phyloP scores from a whole-genome alignment of 2,113 vertebrate genomes.

The Salminus brasiliensis region DNA sequence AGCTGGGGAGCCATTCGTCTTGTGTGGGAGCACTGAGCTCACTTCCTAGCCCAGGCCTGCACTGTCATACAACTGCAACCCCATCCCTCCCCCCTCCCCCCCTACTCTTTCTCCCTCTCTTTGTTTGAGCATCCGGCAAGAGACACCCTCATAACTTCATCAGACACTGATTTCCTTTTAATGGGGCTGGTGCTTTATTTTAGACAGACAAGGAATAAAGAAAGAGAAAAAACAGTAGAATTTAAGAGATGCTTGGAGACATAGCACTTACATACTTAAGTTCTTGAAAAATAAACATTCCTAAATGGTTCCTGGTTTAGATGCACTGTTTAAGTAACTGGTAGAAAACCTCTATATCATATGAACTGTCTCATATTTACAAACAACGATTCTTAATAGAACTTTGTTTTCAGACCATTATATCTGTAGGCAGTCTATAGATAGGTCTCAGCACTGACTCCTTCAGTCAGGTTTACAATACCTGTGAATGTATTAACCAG shows the following conservation, averaged over 20 bases:
- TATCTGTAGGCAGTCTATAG: background rate
- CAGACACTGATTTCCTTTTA: constrained; percentile 9
- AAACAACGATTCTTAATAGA: too few relatives aligned
- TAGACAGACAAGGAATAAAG: background rate
- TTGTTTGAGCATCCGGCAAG: constrained; percentile 40
- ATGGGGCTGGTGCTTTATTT: constrained; percentile 16
- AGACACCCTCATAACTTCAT: constrained; percentile 39
- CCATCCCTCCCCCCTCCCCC: constrained; percentile 14
- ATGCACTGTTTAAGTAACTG: background rate
- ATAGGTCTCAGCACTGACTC: background rate
- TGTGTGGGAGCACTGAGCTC: constrained; percentile 60
- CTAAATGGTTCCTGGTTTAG: background rate
- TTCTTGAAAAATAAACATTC: background rate
- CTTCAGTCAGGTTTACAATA: background rate
- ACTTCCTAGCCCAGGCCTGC: constrained; percentile 58
- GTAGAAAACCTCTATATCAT: background rate
- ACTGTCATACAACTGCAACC: constrained; percentile 54
- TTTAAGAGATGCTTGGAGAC: background rate
- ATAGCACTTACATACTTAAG: too few relatives aligned
- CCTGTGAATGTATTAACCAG: background rate
- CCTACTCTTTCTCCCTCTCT: constrained; percentile 25
- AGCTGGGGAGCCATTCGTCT: constrained; percentile 63
- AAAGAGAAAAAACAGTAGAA: background rate
- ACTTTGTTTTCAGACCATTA: background rate
- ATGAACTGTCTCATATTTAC: too few relatives aligned